Base-by-base conservation (phyloP, 2,797 vertebrate genomes). In the Heterohyrax brucei region DNA sequence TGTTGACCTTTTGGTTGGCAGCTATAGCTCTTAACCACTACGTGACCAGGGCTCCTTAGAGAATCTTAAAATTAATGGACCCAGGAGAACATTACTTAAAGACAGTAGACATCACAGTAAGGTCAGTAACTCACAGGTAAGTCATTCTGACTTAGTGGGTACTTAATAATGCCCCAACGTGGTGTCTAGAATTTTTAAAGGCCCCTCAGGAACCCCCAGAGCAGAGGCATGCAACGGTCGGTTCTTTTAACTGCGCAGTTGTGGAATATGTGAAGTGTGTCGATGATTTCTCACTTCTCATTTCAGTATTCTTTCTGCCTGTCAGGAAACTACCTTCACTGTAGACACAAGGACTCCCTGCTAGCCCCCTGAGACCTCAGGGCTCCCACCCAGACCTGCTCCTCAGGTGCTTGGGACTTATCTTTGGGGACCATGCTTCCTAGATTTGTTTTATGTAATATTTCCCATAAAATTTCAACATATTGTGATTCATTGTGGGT, bases 251-350 rank as follows among this genome's bases (percentile, higher is more conserved):
- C 93, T 85, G 89, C 24, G 82, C 95, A 95, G 76, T 64, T 92
- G 22, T 92, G 56, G 75, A 94, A 87, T 82, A 94, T 90, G 39
- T 93, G 72, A 94, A 96, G 87, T 86, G 64, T 93, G 50, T 87
- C 12, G 1, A 56, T 91, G 81, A 86, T 73, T 70, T 95, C 73
- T 96, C 95, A 95, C 78, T 97, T 97, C 93, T 64, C 50, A 53
- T 92, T 96, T 87, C 56, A 24, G 59, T 85, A 24, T 76, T 77
- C 81, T 93, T 89, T 89, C 75, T 48, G 50, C 39, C 13, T 3
- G 7, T 70, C 50, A 94, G 82, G 59, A 93, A 96, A 93, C 62
- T 80, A 50, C 75, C 48, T 2, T 16, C 28, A 62, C 72, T 80
- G 76, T 68, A 79, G 62, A 66, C 13, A 4, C 24, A 39, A 61